Evolutionary conservation across 2,113 vertebrate species (phyloP), one percentile per base, ranked within the genome.

Genomic region (Trematocara zebra): DNA sequence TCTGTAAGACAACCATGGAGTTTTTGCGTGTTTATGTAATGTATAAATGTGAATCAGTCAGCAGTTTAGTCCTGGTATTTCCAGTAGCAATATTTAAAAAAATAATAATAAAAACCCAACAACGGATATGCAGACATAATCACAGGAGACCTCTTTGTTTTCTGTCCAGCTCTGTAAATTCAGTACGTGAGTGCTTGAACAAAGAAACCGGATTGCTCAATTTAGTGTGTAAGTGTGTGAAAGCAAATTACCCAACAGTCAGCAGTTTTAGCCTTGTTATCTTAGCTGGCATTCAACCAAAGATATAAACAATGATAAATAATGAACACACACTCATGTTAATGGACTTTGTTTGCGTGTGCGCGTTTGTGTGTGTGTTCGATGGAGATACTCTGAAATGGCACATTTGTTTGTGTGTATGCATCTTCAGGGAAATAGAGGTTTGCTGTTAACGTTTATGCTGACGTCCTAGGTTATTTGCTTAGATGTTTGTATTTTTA

Each of bases 41-140:
- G 57, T 78, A 80, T 92, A 82, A 83, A 93, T 92, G 89, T 94
- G 91, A 91, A 88, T 92, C 89, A 85, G 89, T 95, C 93, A 94
- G 94, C 92, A 88, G 78, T 94, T 89, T 89, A 80, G 53, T 90
- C 69, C 49, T 86, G 84, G 86, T 91, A 90, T 90, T 85, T 93
- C 85, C 91, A 89, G 49, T 87, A 85, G 85, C 83, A 87, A 84
- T 92, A 69, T 82, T 81, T 91, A 92, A 91, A 78, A 91, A 59
- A 53, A 80, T 89, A 51, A 89, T 0, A 81, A 78, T 90, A 84
- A 88, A 9, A 5, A 0, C 0, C 1, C 12, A 74, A 28, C 83
- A 89, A 89, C 69, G 17, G 84, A 87, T 54, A 57, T 80, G 56
- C 28, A 82, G 56, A 33, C 40, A 83, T 14, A 67, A 54, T 79